Base-by-base conservation (phyloP, 2,888 invertebrate genomes). In the Aleiodes alternator region DNA sequence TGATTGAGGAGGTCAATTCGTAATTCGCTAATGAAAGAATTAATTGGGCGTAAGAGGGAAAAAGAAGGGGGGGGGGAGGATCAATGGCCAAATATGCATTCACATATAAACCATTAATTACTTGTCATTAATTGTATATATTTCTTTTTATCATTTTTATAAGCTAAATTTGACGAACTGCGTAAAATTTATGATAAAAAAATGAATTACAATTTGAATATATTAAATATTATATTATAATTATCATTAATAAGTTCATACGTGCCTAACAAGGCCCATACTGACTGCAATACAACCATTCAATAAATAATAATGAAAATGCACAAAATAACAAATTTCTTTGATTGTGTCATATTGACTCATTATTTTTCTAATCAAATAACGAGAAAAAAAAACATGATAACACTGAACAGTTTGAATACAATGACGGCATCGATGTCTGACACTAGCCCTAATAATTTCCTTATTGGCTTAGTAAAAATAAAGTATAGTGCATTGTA, bases 231-330 rank as follows among this genome's bases (percentile, higher is more conserved):
- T 66, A 66, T 50, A 48, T 66, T 43, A 43, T 61, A 61, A 61
- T 61, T 14, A 59, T 59, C 34, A 59, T 59, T 29, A 31, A 59
- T 61, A 68, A 29, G 48, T 68, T 68, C 23, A 50, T 48, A 50
- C 48, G 66, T 23, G 66, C 31, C 51, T 51, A 9, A 31, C n/a
- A n/a, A n/a, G 50, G 68, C 51, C 50, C 29, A 23, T 68, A 68
- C 8, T 51, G 68, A 31, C 68, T 51, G 53, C 51, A 51, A 31
- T 48, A 68, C 51, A 68, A 71, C 23, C 48, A 48, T 64, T 48
- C 43, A 64, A 64, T 64, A 64, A 64, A 64, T 61, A 64, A 64
- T 61, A 61, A 61, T 43, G n/a, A 64, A 64, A 64, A 64, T 34
- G 48, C 64, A 64, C 48, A 43, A 12, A 48, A 64, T 12, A 64